phyloP scores from a whole-genome alignment of 2,113 vertebrate species.

The Gasterosteus aculeatus region DNA sequence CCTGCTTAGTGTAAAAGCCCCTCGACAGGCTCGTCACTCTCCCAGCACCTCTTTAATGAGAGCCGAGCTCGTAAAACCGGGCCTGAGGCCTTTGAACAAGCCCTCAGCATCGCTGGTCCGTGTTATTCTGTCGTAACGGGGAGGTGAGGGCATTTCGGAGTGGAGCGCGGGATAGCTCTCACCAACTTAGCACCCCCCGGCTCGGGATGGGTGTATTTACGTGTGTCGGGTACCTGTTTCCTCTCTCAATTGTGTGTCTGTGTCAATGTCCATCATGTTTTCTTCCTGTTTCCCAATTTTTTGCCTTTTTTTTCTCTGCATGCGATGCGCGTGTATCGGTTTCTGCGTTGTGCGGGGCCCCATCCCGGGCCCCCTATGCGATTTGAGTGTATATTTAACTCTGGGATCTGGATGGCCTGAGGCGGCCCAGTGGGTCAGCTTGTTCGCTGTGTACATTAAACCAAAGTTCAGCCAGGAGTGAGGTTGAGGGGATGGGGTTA shows the following conservation, averaged over 20 bases:
- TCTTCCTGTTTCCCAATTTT: neutral
- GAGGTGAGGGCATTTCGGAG: slow-evolving; percentile 20
- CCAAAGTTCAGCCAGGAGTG: slow-evolving; percentile 66
- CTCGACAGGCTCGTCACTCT: slow-evolving; percentile 63
- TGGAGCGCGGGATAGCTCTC: slow-evolving; percentile 40
- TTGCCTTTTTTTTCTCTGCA: neutral
- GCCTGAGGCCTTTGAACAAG: slow-evolving; percentile 61
- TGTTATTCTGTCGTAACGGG: slow-evolving; percentile 52
- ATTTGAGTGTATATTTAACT: slow-evolving; percentile 50
- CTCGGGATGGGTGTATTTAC: slow-evolving; percentile 32
- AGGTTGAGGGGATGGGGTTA: slow-evolving; percentile 32
- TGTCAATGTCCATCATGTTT: neutral
- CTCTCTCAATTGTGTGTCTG: slow-evolving; percentile 23
- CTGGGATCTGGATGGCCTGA: slow-evolving; percentile 26
- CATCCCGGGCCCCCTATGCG: slow-evolving; percentile 26
- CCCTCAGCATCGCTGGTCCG: slow-evolving; percentile 48
- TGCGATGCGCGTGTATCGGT: neutral
- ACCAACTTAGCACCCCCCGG: slow-evolving; percentile 63
- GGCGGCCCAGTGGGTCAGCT: slow-evolving; percentile 40
- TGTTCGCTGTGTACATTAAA: slow-evolving; percentile 52
- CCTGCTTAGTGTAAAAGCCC: slow-evolving; percentile 51
- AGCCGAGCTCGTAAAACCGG: slow-evolving; percentile 59
- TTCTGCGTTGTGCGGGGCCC: neutral
- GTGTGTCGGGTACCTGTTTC: slow-evolving; percentile 45
- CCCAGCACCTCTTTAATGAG: slow-evolving; percentile 74